phyloP scores from a whole-genome alignment of 1,140 invertebrate species.

The Trinorchestia longiramus region DNA sequence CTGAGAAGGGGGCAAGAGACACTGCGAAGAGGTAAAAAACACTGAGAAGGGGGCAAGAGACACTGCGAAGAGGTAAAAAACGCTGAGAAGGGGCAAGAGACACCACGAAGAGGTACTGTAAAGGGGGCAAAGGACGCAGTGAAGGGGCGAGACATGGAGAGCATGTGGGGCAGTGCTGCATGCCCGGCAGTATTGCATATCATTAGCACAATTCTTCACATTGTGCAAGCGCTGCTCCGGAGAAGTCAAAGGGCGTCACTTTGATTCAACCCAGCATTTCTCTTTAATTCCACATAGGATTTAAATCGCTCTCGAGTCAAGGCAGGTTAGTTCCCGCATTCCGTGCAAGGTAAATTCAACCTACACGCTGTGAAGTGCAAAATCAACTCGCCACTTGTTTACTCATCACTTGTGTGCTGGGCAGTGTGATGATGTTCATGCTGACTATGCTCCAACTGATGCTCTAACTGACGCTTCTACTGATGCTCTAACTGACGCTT shows the following conservation, averaged over 20 bases:
- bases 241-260: background rate
- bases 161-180: too few species aligned
- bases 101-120: too few species aligned
- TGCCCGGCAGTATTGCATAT: background rate
- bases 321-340: background rate
- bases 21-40: too few species aligned
- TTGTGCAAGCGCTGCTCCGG: background rate
- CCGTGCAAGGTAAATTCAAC: background rate
- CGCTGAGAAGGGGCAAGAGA: too few species aligned
- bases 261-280: background rate
- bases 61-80: too few species aligned
- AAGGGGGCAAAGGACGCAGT: background rate
- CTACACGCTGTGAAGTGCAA: background rate
- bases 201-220: background rate
- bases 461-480: background rate
- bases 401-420: background rate
- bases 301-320: background rate
- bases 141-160: background rate
- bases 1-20: too few species aligned
- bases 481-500: background rate
- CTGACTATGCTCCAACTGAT: too few species aligned
- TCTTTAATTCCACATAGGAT: background rate
- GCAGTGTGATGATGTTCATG: too few species aligned
- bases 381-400: background rate
- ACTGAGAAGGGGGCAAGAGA: too few species aligned